Conservation (phyloP, 2,888 invertebrate species). For the Geotrupes spiniger region DNA sequence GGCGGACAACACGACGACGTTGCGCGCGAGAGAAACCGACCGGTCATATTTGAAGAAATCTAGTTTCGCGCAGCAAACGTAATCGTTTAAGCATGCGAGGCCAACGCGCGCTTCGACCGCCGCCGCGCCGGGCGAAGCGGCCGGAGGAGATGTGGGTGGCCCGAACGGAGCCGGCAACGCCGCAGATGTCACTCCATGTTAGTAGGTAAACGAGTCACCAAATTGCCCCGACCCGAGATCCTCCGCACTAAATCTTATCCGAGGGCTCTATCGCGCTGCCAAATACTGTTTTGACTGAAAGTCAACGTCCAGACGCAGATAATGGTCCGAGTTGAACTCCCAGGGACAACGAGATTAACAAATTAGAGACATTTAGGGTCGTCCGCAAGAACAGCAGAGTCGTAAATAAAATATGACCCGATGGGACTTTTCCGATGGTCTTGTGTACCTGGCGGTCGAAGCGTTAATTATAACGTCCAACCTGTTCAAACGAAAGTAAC, state of each 20-base stretch:
- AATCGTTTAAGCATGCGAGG: no score
- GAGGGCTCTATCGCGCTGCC: constrained; percentile 23
- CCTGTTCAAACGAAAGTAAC: no score
- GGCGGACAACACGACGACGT: no score
- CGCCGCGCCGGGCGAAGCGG: neutral
- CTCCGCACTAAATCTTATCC: constrained; percentile 29
- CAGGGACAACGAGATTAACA: constrained; percentile 15
- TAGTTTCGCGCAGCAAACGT: no score
- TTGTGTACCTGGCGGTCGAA: no score
- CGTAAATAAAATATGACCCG: no score
- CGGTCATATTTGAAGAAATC: no score
- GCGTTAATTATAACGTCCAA: no score
- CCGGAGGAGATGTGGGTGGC: constrained; percentile 4
- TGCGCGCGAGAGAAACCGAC: no score
- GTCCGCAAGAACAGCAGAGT: no score
- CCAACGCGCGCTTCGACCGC: no score
- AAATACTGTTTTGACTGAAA: constrained; percentile 31
- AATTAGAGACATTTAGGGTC: constrained; percentile 14
- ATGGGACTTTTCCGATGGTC: no score
- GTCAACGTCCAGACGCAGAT: constrained; percentile 28
- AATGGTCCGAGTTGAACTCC: constrained; percentile 11
- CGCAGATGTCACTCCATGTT: constrained; percentile 32
- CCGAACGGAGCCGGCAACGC: constrained; percentile 16
- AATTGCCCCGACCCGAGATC: constrained; percentile 22
- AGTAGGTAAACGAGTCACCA: constrained; percentile 29